Base-by-base conservation (phyloP, 2,113 vertebrate species). In the Ammodytes marinus region DNA sequence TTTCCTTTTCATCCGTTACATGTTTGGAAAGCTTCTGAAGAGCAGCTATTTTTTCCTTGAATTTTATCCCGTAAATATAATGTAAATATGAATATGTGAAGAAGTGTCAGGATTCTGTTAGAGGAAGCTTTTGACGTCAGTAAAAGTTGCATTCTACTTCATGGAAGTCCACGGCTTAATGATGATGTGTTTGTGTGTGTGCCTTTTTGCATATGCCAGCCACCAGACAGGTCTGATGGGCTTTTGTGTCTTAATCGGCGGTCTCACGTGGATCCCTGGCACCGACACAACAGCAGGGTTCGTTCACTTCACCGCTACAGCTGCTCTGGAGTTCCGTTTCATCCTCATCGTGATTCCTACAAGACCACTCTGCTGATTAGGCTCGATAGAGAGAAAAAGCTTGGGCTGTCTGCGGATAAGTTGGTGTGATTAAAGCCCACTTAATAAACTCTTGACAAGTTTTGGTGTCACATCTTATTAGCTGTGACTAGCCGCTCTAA, bases 11-110 rank as follows among this genome's bases (percentile, higher is more conserved):
- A 80, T 93, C 82, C 37, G 78, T 55, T 78, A 67, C 69, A 74
- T 55, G 43, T 74, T 65, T 74, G 75, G 90, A 85, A 80, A 69
- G 43, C 79, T 84, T 86, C 71, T 83, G 69, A 85, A 85, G 82
- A 79, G 58, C 63, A 47, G 67, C 54, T 37, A 64, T 71, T 57
- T 60, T 83, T 17, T 58, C 19, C 37, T 69, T 55, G 1, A 14
- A 1, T n/a, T 35, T 46, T 76, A 71, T 55, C 74, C 52, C 15
- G 4, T 67, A 27, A 27, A 27, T 27, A 27, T 27, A 74, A 47
- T 82, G 73, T 72, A 77, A 84, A 91, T 78, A 88, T 92, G 83
- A 91, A 84, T 89, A 82, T 85, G 83, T 69, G 90, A 84, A 79
- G 67, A 85, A 50, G 79, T 59, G 74, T 83, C 63, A 64, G 83